phyloP scores from a whole-genome alignment of 2,888 invertebrate genomes.

The Heliconius erato region DNA sequence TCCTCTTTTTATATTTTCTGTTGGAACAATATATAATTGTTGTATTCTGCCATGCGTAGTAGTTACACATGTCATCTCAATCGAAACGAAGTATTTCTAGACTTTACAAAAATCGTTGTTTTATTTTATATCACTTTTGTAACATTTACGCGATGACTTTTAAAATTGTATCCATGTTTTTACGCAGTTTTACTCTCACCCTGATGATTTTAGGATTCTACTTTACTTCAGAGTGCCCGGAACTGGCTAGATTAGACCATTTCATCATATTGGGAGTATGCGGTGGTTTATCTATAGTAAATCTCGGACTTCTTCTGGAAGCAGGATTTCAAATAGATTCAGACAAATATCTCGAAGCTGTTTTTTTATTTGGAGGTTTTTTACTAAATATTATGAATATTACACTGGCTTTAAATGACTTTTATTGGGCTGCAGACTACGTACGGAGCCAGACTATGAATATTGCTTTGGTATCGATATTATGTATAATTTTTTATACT shows the following conservation, averaged over 20 bases:
- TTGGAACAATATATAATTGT: neutral
- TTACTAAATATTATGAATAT: slow-evolving; percentile 57
- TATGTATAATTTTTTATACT: slow-evolving; percentile 56
- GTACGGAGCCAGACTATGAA: slow-evolving; percentile 57
- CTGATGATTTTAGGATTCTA: slow-evolving; percentile 62
- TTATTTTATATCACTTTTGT: neutral
- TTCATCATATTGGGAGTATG: slow-evolving; percentile 67
- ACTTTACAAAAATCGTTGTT: neutral
- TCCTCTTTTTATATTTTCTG: neutral
- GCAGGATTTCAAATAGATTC: slow-evolving; percentile 58
- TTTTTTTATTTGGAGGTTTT: slow-evolving; percentile 58
- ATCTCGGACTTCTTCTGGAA: slow-evolving; percentile 67
- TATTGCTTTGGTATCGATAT: slow-evolving; percentile 60
- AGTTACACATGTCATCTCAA: neutral
- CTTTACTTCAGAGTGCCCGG: slow-evolving; percentile 61
- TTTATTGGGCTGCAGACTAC: slow-evolving; percentile 44
- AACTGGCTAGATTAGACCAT: slow-evolving; percentile 55
- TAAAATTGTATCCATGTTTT: slow-evolving; percentile 62
- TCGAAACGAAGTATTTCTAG: neutral
- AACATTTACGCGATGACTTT: slow-evolving; percentile 55
- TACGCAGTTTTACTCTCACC: slow-evolving; percentile 61
- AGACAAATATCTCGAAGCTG: slow-evolving; percentile 57
- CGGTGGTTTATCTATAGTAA: slow-evolving; percentile 61
- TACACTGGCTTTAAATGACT: slow-evolving; percentile 59
- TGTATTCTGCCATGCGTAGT: neutral